A percentile compares a stretch with the other conserved stretches of the same genome.
These are phyloP conservation scores for Pyrrhosoma nymphula DNA, from an alignment of 2,888 invertebrate species.

Conservation along the genomic window DNA sequence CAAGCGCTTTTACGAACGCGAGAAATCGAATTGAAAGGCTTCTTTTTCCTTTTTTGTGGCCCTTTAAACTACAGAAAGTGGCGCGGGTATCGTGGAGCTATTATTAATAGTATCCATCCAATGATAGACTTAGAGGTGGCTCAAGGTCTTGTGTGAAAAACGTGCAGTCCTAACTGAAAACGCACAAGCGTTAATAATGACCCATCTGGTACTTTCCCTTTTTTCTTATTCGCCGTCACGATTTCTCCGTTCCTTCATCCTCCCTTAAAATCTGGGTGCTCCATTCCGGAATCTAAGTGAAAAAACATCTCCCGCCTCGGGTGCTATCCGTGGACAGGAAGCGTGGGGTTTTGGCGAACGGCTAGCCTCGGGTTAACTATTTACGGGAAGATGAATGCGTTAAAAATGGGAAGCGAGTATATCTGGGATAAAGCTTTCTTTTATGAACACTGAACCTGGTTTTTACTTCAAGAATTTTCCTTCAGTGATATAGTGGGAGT, in stretches of 20 bases:
- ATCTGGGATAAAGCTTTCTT: slow-evolving; percentile 5
- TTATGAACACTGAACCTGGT: neutral
- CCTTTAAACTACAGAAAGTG: neutral
- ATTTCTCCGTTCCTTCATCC: neutral
- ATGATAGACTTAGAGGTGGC: neutral
- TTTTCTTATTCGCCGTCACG: neutral
- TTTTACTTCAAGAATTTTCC: neutral
- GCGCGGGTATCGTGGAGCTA: neutral
- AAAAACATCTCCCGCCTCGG: neutral
- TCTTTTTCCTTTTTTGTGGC: neutral
- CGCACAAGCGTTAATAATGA: neutral
- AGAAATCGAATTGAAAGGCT: neutral
- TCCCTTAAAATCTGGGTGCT: neutral
- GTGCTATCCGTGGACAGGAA: neutral
- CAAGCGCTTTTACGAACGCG: neutral
- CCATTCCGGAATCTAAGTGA: neutral
- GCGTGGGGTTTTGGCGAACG: neutral
- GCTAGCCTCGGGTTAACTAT: neutral
- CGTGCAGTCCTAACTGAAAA: neutral
- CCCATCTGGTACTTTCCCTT: neutral
- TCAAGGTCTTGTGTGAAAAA: neutral
- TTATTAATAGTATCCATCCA: neutral
- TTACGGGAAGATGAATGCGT: neutral
- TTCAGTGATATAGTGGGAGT: neutral
- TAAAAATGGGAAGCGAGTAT: neutral